phyloP scores from a whole-genome alignment of 2,888 invertebrate species.

The Andrena marginata region DNA sequence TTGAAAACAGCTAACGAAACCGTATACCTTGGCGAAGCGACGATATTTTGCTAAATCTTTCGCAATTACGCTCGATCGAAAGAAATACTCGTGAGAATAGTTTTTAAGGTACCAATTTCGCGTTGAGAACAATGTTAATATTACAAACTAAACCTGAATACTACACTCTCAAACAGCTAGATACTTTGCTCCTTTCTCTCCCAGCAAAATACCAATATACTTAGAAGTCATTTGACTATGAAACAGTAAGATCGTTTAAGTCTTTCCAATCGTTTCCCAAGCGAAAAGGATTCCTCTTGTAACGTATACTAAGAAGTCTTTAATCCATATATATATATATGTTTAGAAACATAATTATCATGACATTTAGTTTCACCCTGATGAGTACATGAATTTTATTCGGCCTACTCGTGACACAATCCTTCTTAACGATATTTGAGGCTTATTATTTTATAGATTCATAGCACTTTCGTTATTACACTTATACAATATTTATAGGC shows the following conservation, averaged over 20 bases:
- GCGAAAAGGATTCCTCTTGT: constrained; percentile 40
- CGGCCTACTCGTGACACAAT: constrained; percentile 16
- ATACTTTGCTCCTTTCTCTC: constrained; percentile 27
- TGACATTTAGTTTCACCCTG: constrained; percentile 25
- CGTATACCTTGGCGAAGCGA: constrained; percentile 28
- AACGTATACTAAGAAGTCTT: constrained; percentile 14
- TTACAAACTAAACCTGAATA: constrained; percentile 26
- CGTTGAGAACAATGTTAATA: constrained; percentile 21
- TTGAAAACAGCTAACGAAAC: constrained; percentile 42
- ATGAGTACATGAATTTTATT: constrained; percentile 39
- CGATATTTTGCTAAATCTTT: constrained; percentile 32
- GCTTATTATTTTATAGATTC: constrained; percentile 31
- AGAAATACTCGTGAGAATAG: constrained; percentile 16
- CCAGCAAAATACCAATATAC: constrained; percentile 25
- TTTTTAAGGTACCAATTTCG: constrained; percentile 24
- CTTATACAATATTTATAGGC: constrained; percentile 31
- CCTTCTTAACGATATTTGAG: constrained; percentile 20
- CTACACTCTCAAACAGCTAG: constrained; percentile 24
- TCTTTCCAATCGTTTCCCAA: constrained; percentile 22
- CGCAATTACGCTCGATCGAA: constrained; percentile 11
- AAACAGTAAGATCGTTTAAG: constrained; percentile 3
- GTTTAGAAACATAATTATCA: constrained; percentile 29
- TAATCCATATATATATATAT: constrained; percentile 35
- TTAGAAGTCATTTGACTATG: constrained; percentile 24
- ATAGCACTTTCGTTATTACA: constrained; percentile 26